Evolutionary conservation across 2,113 vertebrate genomes (phyloP), one percentile per base, ranked within the genome.

Genomic region (Cnemophilus loriae): DNA sequence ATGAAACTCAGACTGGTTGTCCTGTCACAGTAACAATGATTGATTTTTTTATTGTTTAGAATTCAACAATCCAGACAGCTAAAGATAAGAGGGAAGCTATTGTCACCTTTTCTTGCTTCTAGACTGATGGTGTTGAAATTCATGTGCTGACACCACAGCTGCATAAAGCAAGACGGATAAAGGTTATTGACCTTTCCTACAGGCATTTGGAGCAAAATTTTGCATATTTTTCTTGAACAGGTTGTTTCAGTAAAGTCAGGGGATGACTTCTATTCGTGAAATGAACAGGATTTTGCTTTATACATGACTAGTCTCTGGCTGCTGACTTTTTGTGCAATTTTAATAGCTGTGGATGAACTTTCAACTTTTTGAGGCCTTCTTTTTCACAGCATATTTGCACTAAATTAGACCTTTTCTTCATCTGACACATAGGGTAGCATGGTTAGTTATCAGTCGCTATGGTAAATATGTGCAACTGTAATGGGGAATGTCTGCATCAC

Each of bases 91-190:
- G 17, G 81, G 89, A 93, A 79, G 14, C 35, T 59, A 41, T 20
- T 41, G 33, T 87, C 39, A 50, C 49, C 11, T 84, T 93, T 84
- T 74, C 57, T 84, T 52, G 20, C 80, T 70, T 50, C 42, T n/a
- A 44, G 63, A n/a, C 39, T 55, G 39, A 65, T 37, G 67, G 42
- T 97, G 68, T 97, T 97, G 97, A 97, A 97, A 98, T 98, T 98
- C 97, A 96, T 56, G 9, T 94, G 41, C 18, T 96, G 95, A 92
- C 95, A 96, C 60, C 85, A 92, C 95, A 97, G 95, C 96, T 97
- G 57, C 95, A 87, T 67, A 97, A 80, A 89, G 64, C 44, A 96
- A 84, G 42, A 57, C 3, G 73, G 89, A 98, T 97, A 55, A 97
- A 98, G 87, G 64, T 67, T 95, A 47, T 86, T 96, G 95, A 84